Base-by-base conservation (phyloP, 2,113 vertebrate genomes). In the Xenus cinereus region DNA sequence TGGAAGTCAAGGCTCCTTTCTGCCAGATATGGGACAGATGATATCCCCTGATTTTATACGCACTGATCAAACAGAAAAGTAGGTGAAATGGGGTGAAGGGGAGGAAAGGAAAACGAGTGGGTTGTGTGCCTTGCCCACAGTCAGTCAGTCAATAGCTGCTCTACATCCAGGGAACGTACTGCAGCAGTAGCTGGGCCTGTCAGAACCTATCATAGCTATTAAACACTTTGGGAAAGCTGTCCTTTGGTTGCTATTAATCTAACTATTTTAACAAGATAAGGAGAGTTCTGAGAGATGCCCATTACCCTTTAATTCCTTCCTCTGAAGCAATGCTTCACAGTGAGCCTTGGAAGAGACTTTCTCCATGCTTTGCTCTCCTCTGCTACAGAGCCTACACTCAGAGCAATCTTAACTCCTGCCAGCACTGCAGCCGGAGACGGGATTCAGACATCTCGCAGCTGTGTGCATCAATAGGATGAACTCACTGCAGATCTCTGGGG, bases 401-500 rank as follows among this genome's bases (percentile, higher is more conserved):
- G 53, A 54, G 86, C 45, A 77, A 24, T 22, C 85, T 46, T 17
- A 78, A 45, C 30, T 94, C 50, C 63, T 74, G 79, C 90, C 92
- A 91, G 88, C 56, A 74, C 63, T 63, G 73, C 74, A 85, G 22
- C 32, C 13, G 2, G 76, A 80, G 72, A 74, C n/a, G 39, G 83
- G 32, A 74, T 35, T 78, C 79, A 86, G 93, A 86, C 68, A 51
- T 86, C 90, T 86, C 76, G 53, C 73, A 94, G 93, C 95, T 94
- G 88, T 60, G 82, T 87, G 73, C 76, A 86, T 72, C 95, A 68
- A 53, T 4, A 90, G 56, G 51, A 93, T 84, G 86, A 94, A 95
- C 86, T 92, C 86, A 81, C 80, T 94, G 69, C 60, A 94, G 76
- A 93, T 53, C 90, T 84, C 80, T 10, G 35, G 53, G 88, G 79